Conservation (phyloP, 1,140 invertebrate species). For the Coenobita brevimanus region DNA sequence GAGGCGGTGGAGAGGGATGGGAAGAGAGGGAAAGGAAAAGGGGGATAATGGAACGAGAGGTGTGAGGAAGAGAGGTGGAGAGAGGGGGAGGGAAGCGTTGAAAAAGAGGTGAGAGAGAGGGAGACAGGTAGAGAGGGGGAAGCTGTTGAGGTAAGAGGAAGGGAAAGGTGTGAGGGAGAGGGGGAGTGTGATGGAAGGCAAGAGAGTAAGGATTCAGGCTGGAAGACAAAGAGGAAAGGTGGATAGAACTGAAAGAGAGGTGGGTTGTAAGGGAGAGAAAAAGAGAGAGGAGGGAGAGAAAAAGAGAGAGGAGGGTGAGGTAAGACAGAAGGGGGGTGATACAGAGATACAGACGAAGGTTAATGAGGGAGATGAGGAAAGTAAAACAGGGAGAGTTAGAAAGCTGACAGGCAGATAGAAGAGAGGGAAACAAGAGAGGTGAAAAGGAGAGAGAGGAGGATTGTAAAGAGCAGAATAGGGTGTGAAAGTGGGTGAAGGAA, state of each 20-base stretch:
- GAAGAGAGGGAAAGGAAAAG: not conserved
- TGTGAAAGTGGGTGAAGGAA: not conserved
- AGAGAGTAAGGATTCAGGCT: no score
- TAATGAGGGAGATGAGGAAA: not conserved
- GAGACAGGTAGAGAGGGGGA: not conserved
- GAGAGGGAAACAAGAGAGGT: no score
- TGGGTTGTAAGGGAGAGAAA: not conserved
- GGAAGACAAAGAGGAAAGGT: no score
- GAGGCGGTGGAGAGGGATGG: not conserved
- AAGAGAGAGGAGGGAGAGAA: no score
- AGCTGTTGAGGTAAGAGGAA: no score
- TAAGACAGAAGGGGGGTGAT: not conserved
- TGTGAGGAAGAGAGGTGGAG: not conserved
- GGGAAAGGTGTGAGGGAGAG: no score
- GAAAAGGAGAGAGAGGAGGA: no score
- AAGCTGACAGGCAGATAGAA: not conserved
- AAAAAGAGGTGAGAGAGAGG: not conserved
- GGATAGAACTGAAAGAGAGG: no score
- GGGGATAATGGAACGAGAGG: no score
- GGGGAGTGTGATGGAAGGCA: no score
- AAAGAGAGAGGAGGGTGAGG: not conserved
- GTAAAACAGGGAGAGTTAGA: not conserved
- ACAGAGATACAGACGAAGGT: not conserved
- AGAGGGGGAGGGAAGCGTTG: not conserved
- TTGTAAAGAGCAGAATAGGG: no score